Evolutionary conservation across 2,888 invertebrate species (phyloP).

Genomic region (Cheilosia scutellata): DNA sequence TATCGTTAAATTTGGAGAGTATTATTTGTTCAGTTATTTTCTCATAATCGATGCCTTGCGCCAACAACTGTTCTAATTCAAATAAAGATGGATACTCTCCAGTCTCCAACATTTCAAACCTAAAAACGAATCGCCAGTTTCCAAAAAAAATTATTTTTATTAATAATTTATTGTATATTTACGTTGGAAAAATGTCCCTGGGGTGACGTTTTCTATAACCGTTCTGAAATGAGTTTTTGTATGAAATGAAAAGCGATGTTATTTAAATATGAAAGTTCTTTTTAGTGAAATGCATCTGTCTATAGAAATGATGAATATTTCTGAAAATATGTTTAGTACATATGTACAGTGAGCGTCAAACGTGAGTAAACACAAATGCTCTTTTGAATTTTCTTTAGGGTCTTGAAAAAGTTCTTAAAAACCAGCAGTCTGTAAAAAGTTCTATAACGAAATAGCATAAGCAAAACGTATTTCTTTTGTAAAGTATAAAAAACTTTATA

Average conservation of each 20-base stretch:
- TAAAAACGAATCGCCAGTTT: constrained; percentile 62
- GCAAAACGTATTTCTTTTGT: too few species aligned
- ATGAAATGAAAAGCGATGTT: constrained; percentile 11
- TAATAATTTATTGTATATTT: constrained; percentile 64
- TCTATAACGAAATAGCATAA: too few species aligned
- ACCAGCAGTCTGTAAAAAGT: too few species aligned
- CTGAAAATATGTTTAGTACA: too few species aligned
- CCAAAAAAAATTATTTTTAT: neutral
- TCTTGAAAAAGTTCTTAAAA: too few species aligned
- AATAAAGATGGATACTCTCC: constrained; percentile 79
- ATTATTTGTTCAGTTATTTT: constrained; percentile 56
- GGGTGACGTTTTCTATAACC: constrained; percentile 78
- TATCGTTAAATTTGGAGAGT: constrained; percentile 36
- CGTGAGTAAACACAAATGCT: too few species aligned
- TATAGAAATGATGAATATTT: too few species aligned
- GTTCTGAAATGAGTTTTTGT: constrained; percentile 71
- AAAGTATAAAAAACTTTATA: too few species aligned
- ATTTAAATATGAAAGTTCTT: neutral
- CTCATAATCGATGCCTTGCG: constrained; percentile 79
- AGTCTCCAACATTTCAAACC: constrained; percentile 80
- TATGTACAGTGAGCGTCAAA: too few species aligned
- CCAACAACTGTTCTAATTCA: constrained; percentile 77
- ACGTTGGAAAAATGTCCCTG: constrained; percentile 79
- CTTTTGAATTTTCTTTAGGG: too few species aligned
- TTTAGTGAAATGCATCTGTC: too few species aligned